Percentiles rank a stretch among this genome's conserved stretches.
phyloP scores from a whole-genome alignment of 2,888 invertebrate genomes.

The Geotrupes spiniger region DNA sequence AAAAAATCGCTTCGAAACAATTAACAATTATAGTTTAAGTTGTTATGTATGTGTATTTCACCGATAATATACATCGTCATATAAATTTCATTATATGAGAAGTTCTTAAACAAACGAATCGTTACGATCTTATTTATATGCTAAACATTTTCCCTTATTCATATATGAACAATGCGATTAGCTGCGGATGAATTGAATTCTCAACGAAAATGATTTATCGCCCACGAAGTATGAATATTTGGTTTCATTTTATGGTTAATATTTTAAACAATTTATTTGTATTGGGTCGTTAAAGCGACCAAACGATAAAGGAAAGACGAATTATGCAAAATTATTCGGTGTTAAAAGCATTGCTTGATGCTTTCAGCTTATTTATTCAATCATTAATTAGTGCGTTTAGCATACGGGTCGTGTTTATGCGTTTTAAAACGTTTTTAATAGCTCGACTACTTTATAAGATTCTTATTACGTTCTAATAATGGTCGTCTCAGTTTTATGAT shows the following conservation, averaged over 20 bases:
- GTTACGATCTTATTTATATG: no score
- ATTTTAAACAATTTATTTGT: slow-evolving; percentile 21
- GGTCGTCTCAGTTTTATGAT: slow-evolving; percentile 17
- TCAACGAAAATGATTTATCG: no score
- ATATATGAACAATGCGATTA: no score
- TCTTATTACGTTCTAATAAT: slow-evolving; percentile 19
- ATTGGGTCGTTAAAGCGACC: slow-evolving; percentile 20
- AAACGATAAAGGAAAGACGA: slow-evolving; percentile 10
- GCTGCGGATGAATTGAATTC: no score
- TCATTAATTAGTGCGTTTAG: slow-evolving; percentile 26
- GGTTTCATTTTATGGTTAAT: slow-evolving; percentile 18
- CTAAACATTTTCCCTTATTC: no score
- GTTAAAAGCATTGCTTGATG: slow-evolving; percentile 27
- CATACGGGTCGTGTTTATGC: slow-evolving; percentile 12
- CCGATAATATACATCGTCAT: no score
- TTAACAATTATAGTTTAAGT: no score
- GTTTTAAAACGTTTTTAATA: slow-evolving; percentile 23
- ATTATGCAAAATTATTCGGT: slow-evolving; percentile 29
- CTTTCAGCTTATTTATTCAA: slow-evolving; percentile 25
- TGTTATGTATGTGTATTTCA: no score
- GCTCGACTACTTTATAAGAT: slow-evolving; percentile 16
- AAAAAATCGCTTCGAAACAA: no score
- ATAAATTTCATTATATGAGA: no score
- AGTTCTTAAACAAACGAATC: no score
- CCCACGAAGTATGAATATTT: not conserved